These are phyloP conservation scores for Melieria omissa DNA, from an alignment of 2,888 invertebrate genomes.

Conservation along the genomic window DNA sequence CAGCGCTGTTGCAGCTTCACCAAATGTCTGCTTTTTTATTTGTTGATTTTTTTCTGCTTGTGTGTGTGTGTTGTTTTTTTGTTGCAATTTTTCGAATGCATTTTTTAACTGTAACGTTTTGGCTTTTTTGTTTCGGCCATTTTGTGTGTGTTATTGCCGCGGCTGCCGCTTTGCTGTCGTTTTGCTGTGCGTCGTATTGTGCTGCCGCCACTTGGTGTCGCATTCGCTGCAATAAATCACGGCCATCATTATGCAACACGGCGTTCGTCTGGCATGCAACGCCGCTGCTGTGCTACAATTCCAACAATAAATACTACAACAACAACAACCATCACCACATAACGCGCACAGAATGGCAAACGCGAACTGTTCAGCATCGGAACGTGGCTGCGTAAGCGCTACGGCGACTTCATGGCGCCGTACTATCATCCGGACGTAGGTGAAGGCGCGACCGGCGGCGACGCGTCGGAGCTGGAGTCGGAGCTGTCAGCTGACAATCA, in stretches of 20 bases:
- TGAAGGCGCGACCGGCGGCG: not conserved
- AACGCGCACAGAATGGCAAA: slow-evolving; percentile 71
- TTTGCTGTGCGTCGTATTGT: slow-evolving; percentile 3
- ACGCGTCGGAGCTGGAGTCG: not conserved
- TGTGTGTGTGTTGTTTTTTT: slow-evolving; percentile 20
- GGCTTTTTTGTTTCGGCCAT: not conserved
- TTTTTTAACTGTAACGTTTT: slow-evolving; percentile 4
- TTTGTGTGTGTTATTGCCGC: too few relatives aligned
- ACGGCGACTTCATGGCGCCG: slow-evolving; percentile 72
- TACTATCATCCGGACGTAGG: slow-evolving; percentile 70
- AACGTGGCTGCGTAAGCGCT: slow-evolving; percentile 73
- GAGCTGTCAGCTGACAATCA: slow-evolving; percentile 8
- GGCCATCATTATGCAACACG: slow-evolving; percentile 33
- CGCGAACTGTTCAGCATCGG: slow-evolving; percentile 74
- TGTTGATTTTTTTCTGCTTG: slow-evolving; percentile 21
- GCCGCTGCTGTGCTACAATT: too few relatives aligned
- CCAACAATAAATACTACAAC: too few relatives aligned
- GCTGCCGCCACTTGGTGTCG: not conserved
- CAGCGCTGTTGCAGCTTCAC: not conserved
- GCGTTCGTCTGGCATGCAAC: slow-evolving; percentile 5
- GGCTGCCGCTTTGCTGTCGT: too few relatives aligned
- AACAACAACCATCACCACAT: too few relatives aligned
- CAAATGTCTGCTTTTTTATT: not conserved
- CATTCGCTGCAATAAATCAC: slow-evolving; percentile 55
- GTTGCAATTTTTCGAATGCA: slow-evolving; percentile 14